phyloP scores from a whole-genome alignment of 2,113 vertebrate species.

The Takifugu bimaculatus region DNA sequence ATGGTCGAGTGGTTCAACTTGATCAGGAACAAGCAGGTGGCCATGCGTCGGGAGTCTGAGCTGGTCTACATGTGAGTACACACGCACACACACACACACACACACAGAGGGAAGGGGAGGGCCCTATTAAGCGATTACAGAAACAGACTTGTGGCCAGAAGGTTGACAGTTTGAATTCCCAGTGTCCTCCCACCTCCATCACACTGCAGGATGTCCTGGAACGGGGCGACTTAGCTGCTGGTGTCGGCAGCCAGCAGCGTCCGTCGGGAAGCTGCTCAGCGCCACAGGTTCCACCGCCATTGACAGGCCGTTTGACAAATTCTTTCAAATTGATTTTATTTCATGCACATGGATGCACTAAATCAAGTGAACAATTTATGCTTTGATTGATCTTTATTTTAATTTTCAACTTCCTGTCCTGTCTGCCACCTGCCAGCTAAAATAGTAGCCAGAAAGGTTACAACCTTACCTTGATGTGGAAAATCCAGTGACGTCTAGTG shows the following conservation, averaged over 20 bases:
- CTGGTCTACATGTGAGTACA: slow-evolving; percentile 65
- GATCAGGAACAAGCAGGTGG: slow-evolving; percentile 91
- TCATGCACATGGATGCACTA: no score
- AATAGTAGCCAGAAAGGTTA: no score
- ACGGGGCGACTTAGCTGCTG: slow-evolving; percentile 10
- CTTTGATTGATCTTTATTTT: no score
- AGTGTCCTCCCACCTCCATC: slow-evolving; percentile 45
- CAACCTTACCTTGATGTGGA: no score
- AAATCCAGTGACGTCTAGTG: no score
- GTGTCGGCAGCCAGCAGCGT: slow-evolving; percentile 14
- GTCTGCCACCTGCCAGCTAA: no score
- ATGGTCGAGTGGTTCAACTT: slow-evolving; percentile 96
- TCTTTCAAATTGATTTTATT: no score
- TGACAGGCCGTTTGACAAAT: no score
- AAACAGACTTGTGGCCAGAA: slow-evolving; percentile 65
- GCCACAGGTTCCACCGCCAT: background rate
- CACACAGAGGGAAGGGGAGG: slow-evolving; percentile 24
- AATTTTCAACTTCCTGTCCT: no score
- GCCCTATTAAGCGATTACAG: slow-evolving; percentile 46
- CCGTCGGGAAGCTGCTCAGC: slow-evolving; percentile 21
- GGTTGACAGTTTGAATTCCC: slow-evolving; percentile 69
- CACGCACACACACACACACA: slow-evolving; percentile 11
- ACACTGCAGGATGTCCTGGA: slow-evolving; percentile 40
- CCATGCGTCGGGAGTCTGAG: slow-evolving; percentile 90
- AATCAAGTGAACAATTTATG: no score